Evolutionary conservation across 2,888 invertebrate genomes (phyloP).

Genomic region (Hyalella azteca): DNA sequence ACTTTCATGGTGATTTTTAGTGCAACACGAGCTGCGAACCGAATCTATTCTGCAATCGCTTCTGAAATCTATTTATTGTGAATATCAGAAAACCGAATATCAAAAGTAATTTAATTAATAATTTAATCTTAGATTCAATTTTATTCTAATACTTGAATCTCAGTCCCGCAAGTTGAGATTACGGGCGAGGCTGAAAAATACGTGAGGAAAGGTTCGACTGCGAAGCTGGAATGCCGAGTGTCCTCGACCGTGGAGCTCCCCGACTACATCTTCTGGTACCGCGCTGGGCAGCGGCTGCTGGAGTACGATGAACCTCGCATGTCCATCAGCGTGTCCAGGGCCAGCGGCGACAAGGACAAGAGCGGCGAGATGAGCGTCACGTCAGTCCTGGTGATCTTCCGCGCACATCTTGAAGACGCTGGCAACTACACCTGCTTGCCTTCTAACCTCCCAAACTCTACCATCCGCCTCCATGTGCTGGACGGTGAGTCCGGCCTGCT

Average conservation of each 20-base stretch:
- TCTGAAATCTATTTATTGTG: too few relatives aligned
- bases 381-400: slow-evolving; percentile 41
- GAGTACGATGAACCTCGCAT: slow-evolving; percentile 49
- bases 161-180: slow-evolving; percentile 91
- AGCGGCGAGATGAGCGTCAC: slow-evolving; percentile 54
- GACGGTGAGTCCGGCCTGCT: slow-evolving; percentile 73
- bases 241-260: slow-evolving; percentile 89
- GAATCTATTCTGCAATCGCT: too few relatives aligned
- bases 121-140: neutral
- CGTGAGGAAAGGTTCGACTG: slow-evolving; percentile 88
- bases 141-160: slow-evolving; percentile 58
- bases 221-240: slow-evolving; percentile 82
- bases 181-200: slow-evolving; percentile 86
- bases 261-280: slow-evolving; percentile 94
- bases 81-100: too few relatives aligned
- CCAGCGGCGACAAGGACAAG: slow-evolving; percentile 43
- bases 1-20: too few relatives aligned
- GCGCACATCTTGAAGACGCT: slow-evolving; percentile 63
- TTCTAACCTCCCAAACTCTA: slow-evolving; percentile 87
- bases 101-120: too few relatives aligned
- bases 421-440: slow-evolving; percentile 87
- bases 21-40: too few relatives aligned
- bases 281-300: slow-evolving; percentile 67
- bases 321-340: slow-evolving; percentile 44
- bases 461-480: slow-evolving; percentile 85